Percentiles rank a stretch among this genome's conserved stretches.
These are phyloP conservation scores for Cotesia chilonis DNA, from an alignment of 1,140 invertebrate species.

Conservation along the genomic window DNA sequence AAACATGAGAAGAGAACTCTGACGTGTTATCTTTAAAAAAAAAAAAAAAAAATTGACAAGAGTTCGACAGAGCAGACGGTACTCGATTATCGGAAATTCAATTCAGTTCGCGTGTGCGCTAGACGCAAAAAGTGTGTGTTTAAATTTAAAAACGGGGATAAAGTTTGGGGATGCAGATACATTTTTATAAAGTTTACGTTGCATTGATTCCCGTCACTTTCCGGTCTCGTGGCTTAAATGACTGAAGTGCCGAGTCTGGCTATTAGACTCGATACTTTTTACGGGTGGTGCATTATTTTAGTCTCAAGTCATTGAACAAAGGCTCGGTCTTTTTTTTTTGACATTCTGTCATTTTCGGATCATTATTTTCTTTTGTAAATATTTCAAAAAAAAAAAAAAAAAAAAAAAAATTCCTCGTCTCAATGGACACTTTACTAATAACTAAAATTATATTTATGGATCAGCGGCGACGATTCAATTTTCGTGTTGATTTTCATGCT, in stretches of 20 bases:
- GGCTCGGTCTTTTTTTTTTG: too few relatives aligned
- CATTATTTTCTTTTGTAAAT: not conserved
- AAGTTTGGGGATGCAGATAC: not conserved
- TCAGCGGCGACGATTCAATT: too few relatives aligned
- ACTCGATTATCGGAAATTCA: slow-evolving; percentile 38
- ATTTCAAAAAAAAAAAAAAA: too few relatives aligned
- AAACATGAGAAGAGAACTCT: not conserved
- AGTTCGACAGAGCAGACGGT: slow-evolving; percentile 29
- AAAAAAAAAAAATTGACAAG: not conserved
- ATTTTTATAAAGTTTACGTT: not conserved
- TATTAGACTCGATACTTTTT: not conserved
- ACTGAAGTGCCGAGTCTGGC: not conserved
- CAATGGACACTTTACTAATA: too few relatives aligned
- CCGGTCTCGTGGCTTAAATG: not conserved
- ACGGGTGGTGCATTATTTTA: not conserved
- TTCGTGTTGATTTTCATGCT: too few relatives aligned
- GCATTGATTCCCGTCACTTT: slow-evolving; percentile 8
- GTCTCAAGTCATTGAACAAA: slow-evolving; percentile 3
- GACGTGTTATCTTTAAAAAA: not conserved
- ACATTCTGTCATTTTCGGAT: not conserved
- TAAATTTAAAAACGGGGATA: not conserved
- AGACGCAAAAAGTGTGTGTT: slow-evolving; percentile 25
- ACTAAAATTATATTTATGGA: too few relatives aligned
- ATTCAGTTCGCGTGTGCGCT: slow-evolving; percentile 16
- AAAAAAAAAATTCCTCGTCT: too few relatives aligned